Conservation (phyloP, 53 echinoderm and acorn worm genomes). For the Hippasteria phrygiana region DNA sequence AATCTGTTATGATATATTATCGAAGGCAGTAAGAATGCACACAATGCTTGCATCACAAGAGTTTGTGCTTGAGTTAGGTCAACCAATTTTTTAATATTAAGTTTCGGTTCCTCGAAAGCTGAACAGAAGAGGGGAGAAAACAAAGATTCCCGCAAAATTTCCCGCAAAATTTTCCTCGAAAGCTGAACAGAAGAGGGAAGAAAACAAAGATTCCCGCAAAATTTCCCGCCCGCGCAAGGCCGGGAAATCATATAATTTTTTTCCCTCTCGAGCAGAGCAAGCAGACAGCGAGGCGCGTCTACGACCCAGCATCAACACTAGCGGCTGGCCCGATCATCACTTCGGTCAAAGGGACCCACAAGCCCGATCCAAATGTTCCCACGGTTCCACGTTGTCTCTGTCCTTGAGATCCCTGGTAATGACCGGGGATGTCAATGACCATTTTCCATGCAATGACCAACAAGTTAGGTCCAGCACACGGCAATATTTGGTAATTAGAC, state of each 20-base stretch:
- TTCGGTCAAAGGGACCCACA: not conserved
- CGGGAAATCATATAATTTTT: not conserved
- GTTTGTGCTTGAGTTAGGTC: too few relatives aligned
- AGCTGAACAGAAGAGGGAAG: too few relatives aligned
- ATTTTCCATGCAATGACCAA: too few relatives aligned
- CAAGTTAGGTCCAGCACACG: too few relatives aligned
- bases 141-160: not conserved
- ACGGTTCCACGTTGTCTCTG: conserved; percentile 37
- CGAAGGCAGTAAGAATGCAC: too few relatives aligned
- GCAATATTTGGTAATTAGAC: not conserved
- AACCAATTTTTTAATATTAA: too few relatives aligned
- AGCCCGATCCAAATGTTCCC: conserved; percentile 13
- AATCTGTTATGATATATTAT: too few relatives aligned
- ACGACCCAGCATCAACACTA: not conserved
- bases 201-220: not conserved
- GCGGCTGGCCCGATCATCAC: not conserved
- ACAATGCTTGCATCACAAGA: too few relatives aligned
- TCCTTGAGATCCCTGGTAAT: conserved; percentile 14
- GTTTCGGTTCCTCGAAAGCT: too few relatives aligned
- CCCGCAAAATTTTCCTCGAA: too few relatives aligned
- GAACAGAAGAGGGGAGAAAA: not conserved
- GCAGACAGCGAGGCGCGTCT: conserved; percentile 5
- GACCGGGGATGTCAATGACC: conserved; percentile 21
- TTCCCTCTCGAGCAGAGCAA: not conserved
- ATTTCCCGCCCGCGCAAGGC: not conserved